phyloP scores from a whole-genome alignment of 2,113 vertebrate genomes.

The Ibidorhyncha struthersii region DNA sequence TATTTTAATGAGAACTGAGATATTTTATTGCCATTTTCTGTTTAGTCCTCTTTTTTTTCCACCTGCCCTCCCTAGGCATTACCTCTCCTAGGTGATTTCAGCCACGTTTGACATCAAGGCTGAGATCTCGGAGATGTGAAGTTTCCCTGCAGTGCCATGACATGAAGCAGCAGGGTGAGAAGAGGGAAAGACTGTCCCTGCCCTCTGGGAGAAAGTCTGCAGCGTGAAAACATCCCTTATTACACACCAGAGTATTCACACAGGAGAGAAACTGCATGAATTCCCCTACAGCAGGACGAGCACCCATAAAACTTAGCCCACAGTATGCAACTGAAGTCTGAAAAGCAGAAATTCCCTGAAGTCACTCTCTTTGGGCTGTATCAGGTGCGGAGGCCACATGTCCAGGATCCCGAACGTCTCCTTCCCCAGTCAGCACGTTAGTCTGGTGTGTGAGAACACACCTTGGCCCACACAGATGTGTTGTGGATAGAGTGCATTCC shows the following conservation, averaged over 20 bases:
- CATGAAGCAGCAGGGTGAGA: background rate
- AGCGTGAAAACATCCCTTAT: background rate
- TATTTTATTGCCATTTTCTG: background rate
- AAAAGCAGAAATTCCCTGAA: background rate
- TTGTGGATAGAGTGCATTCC: background rate
- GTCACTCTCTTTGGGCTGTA: background rate
- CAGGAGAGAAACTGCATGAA: background rate
- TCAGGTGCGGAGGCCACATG: background rate
- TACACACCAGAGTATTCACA: background rate
- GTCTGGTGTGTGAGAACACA: background rate
- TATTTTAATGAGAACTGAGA: background rate
- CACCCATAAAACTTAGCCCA: background rate
- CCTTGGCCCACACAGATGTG: background rate
- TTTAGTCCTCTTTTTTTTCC: background rate
- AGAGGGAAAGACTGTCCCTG: background rate
- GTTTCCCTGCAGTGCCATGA: background rate
- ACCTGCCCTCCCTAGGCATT: background rate
- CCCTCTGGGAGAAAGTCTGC: background rate
- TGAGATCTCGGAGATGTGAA: background rate
- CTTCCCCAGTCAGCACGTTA: background rate
- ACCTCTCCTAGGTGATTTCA: background rate
- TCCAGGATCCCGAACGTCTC: accelerated
- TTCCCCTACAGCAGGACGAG: background rate
- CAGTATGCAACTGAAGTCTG: background rate
- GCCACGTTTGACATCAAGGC: background rate